phyloP scores from a whole-genome alignment of 2,797 vertebrate species.

The Cephalopachus bancanus region DNA sequence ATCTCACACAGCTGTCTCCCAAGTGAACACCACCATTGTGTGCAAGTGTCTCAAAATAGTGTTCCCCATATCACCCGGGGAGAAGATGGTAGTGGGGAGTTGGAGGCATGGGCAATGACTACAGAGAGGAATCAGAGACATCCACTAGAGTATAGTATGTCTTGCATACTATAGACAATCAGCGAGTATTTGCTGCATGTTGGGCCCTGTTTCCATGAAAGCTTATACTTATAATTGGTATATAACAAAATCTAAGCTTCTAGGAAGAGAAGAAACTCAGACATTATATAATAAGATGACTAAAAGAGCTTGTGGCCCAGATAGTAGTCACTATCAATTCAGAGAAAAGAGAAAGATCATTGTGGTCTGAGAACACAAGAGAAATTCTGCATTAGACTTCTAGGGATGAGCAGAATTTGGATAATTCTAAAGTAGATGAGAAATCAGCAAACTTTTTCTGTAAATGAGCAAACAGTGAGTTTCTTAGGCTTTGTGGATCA shows the following conservation, averaged over 20 bases:
- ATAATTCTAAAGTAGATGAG: not conserved
- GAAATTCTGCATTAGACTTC: not conserved
- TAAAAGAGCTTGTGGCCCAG: not conserved
- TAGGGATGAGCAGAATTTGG: not conserved
- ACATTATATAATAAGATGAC: not conserved
- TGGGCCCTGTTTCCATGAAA: conserved; percentile 7
- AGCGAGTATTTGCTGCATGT: not conserved
- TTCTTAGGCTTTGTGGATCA: not conserved
- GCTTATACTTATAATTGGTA: not conserved
- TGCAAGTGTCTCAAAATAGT: not conserved
- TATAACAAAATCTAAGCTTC: not conserved
- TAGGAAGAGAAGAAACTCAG: conserved; percentile 4
- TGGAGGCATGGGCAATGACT: not conserved
- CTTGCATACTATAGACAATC: not conserved
- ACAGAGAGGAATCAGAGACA: not conserved
- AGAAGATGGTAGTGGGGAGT: not conserved
- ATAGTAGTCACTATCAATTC: not conserved
- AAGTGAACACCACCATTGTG: not conserved
- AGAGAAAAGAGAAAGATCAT: not conserved
- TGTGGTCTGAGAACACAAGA: not conserved
- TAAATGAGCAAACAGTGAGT: not conserved
- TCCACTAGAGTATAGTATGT: not conserved
- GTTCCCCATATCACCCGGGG: not conserved
- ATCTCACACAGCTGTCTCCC: not conserved
- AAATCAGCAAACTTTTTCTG: not conserved